Evolutionary conservation across 1,140 invertebrate species (phyloP), one percentile per base, ranked within the genome.

Genomic region (Oedothorax gibbosus): DNA sequence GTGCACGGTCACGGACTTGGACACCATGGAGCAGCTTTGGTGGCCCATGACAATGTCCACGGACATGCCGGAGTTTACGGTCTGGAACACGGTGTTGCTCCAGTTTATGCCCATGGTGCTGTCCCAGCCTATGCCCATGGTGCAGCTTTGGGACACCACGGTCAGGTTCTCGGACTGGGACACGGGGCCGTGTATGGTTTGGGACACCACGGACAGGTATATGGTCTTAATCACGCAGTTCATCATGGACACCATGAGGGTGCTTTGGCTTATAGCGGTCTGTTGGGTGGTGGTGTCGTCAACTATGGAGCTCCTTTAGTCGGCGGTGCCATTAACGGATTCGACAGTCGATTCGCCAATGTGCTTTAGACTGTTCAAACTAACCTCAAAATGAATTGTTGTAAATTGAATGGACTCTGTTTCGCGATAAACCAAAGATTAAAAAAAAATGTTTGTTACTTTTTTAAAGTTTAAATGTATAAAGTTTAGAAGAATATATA

Each of bases 241-340:
- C 35, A 5, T 35, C 35, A 62, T 62, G 60, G 15, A 62, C 18
- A 62, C 18, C 15, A 56, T 12, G n/a, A 11, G 2, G 53, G 71
- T 57, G 71, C n/a, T 5, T 56, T 73, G n/a, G 71, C n/a, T 20
- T 57, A 73, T 12, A 57, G 14, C 7, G 71, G 71, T 20, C 71
- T 73, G 7, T 21, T 73, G 15, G 71, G 71, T 12, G 71, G 53
- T 56, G 71, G 71, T 21, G n/a, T 73, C 5, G 71, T 73, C 51
- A 73, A 73, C 51, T 73, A 64, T 50, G 73, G 73, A 51, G 20
- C 56, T 62, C 73, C 73, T 10, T 62, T 76, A n/a, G 57, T 76
- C 62, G 73, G 73, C 0, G 73, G 73, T 7, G 56, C 57, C 7
- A n/a, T 76, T 49, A 12, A 57, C 60, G 73, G 73, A 62, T 76